Percentiles rank a stretch among this genome's conserved stretches.
Evolutionary conservation across 1,140 invertebrate species (phyloP).

Genomic region (Drosophila carrolli): DNA sequence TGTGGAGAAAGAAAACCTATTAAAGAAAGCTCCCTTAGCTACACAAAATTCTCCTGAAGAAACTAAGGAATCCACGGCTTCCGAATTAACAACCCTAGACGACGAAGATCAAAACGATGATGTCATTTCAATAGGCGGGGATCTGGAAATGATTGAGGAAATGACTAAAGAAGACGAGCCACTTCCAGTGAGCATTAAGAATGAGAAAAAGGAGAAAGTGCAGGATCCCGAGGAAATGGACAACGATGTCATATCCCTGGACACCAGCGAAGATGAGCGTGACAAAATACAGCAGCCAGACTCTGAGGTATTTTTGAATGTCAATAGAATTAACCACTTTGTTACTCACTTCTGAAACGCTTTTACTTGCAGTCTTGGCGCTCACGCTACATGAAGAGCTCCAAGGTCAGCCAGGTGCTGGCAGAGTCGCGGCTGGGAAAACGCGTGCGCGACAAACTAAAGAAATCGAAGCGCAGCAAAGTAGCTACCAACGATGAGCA

Average conservation of each 20-base stretch:
- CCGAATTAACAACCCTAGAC: slow-evolving; percentile 25
- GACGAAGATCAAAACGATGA: slow-evolving; percentile 83
- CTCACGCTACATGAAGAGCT: slow-evolving; percentile 84
- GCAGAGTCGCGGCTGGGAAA: slow-evolving; percentile 86
- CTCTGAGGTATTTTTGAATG: slow-evolving; percentile 50
- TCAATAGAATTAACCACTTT: not conserved
- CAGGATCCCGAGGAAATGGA: slow-evolving; percentile 54
- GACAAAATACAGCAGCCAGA: slow-evolving; percentile 51
- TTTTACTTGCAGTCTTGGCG: slow-evolving; percentile 72
- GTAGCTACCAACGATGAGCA: slow-evolving; percentile 21
- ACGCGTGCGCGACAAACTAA: slow-evolving; percentile 87
- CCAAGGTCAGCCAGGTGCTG: slow-evolving; percentile 86
- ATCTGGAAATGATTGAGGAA: slow-evolving; percentile 77
- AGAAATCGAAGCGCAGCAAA: slow-evolving; percentile 85
- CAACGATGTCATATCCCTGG: slow-evolving; percentile 76
- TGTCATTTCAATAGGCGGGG: slow-evolving; percentile 80
- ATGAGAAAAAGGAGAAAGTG: slow-evolving; percentile 23
- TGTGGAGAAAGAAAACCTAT: not conserved
- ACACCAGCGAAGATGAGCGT: slow-evolving; percentile 78
- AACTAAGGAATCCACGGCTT: not conserved
- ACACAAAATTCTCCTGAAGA: not conserved
- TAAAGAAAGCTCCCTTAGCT: not conserved
- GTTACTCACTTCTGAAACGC: not conserved
- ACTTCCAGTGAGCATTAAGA: slow-evolving; percentile 20
- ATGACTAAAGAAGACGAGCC: slow-evolving; percentile 61